Conservation (phyloP, 2,113 vertebrate species). For the Phalacrocorax carbo region DNA sequence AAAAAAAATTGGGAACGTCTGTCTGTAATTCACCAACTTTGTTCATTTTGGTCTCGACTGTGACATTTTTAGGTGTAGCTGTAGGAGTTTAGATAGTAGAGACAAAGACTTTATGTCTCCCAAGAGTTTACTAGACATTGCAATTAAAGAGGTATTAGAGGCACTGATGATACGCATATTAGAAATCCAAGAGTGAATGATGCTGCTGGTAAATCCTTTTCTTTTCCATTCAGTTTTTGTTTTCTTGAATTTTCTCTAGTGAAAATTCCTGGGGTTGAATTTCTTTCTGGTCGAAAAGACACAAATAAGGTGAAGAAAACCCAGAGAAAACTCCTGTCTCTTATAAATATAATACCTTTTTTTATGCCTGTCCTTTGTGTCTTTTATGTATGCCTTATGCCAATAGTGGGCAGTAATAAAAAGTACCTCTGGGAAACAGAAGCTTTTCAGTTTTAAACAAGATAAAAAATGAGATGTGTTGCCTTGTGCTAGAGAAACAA, state of each 20-base stretch:
- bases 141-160: not conserved
- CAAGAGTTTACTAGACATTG: not conserved
- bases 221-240: not conserved
- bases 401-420: not conserved
- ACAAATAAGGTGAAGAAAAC: not conserved
- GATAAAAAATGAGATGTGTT: not conserved
- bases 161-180: not conserved
- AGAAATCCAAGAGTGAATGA: not conserved
- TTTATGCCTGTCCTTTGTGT: not conserved
- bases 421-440: not conserved
- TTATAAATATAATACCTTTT: not conserved
- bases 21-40: not conserved
- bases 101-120: not conserved
- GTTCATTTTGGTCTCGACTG: not conserved
- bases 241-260: not conserved
- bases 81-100: not conserved
- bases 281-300: constrained; percentile 6
- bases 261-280: not conserved
- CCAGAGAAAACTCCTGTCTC: not conserved
- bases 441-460: not conserved
- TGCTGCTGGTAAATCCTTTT: not conserved
- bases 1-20: not conserved
- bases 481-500: constrained; percentile 22
- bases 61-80: not conserved
- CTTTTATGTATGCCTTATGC: not conserved